Evolutionary conservation across 2,113 vertebrate genomes (phyloP).

Genomic region (Tamias sibiricus): DNA sequence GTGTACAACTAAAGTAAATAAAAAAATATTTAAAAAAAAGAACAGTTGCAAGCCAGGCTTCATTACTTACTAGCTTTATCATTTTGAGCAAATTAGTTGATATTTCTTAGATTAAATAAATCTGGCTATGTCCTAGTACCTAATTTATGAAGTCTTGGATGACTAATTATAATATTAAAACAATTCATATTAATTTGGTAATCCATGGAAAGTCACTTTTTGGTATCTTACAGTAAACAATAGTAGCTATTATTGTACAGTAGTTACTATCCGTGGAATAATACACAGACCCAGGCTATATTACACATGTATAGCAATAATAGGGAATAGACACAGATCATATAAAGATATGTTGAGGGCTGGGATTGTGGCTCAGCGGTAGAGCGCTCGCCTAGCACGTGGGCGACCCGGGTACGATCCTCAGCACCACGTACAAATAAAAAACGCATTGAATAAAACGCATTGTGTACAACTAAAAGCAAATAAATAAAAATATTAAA

Average conservation of each 20-base stretch:
- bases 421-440: too few relatives aligned
- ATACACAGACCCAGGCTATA: background rate
- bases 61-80: background rate
- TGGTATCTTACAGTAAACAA: background rate
- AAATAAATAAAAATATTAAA: too few relatives aligned
- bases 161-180: background rate
- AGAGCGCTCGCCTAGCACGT: too few relatives aligned
- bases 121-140: background rate
- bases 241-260: slow-evolving; percentile 32
- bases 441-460: too few relatives aligned
- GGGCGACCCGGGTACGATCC: too few relatives aligned
- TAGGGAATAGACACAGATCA: background rate
- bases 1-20: too few relatives aligned
- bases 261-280: background rate
- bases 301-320: background rate
- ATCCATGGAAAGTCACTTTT: background rate
- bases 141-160: background rate
- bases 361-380: too few relatives aligned
- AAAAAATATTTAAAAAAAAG: background rate
- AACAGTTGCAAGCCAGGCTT: background rate
- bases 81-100: background rate
- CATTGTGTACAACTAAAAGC: too few relatives aligned
- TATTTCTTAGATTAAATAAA: background rate
- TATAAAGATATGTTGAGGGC: background rate
- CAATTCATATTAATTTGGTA: background rate